These are phyloP conservation scores for Sphyrna mokarran DNA, from an alignment of 2,113 vertebrate genomes.

Conservation along the genomic window DNA sequence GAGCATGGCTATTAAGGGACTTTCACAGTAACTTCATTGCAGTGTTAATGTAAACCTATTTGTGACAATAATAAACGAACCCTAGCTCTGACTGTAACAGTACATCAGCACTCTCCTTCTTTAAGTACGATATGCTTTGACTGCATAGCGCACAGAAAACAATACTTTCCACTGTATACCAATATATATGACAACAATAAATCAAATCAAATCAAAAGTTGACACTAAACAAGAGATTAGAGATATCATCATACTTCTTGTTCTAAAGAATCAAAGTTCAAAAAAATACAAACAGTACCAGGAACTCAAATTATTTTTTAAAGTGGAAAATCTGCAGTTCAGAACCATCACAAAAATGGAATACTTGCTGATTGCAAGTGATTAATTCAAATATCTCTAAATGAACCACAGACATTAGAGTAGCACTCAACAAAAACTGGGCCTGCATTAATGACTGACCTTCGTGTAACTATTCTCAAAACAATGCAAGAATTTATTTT, in stretches of 20 bases:
- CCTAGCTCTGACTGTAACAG: too few relatives aligned
- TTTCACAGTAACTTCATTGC: too few relatives aligned
- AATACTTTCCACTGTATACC: too few relatives aligned
- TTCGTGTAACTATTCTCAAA: neutral
- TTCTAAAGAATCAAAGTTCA: neutral
- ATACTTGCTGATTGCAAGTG: neutral
- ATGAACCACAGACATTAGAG: neutral
- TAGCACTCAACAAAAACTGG: neutral
- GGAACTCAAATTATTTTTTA: neutral
- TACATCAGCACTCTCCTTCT: too few relatives aligned
- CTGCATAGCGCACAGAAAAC: too few relatives aligned
- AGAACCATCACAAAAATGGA: neutral
- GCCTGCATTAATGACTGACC: neutral
- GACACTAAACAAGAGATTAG: neutral
- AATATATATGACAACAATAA: too few relatives aligned
- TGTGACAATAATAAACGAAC: too few relatives aligned
- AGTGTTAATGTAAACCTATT: too few relatives aligned
- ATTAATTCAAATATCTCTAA: neutral
- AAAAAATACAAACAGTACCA: too few relatives aligned
- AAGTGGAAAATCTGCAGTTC: neutral
- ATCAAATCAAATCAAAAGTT: neutral
- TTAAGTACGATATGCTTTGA: too few relatives aligned
- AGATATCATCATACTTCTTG: neutral
- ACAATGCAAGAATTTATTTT: constrained; percentile 17
- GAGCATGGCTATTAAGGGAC: too few relatives aligned